Conservation (phyloP, 2,888 invertebrate genomes). For the Drosophila austrosaltans region DNA sequence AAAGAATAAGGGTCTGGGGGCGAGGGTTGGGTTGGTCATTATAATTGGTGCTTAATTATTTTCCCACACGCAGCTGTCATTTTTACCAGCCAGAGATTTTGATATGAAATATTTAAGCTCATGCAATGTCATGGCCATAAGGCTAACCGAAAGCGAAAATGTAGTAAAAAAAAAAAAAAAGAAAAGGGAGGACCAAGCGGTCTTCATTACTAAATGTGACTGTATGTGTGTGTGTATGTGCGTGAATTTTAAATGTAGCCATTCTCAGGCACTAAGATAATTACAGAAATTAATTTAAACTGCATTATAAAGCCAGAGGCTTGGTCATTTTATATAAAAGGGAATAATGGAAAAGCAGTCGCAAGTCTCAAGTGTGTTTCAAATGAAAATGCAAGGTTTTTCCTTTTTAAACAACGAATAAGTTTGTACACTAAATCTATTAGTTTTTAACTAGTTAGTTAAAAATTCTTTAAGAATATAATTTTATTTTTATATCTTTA, state of each 20-base stretch:
- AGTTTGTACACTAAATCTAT: not conserved
- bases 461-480: too few species aligned
- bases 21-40: conserved; percentile 46
- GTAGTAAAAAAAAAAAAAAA: conserved; percentile 27
- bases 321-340: conserved; percentile 22
- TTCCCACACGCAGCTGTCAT: conserved; percentile 74
- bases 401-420: not conserved
- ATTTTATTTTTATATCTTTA: too few species aligned
- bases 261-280: conserved; percentile 69
- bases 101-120: conserved; percentile 57
- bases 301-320: conserved; percentile 55
- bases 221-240: conserved; percentile 13
- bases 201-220: not conserved
- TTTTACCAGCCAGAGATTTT: conserved; percentile 48
- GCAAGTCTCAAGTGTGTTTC: not conserved
- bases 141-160: conserved; percentile 28
- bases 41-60: conserved; percentile 65
- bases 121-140: conserved; percentile 60
- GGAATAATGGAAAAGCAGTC: conserved; percentile 13
- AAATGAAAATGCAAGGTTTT: not conserved
- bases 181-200: not conserved
- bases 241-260: conserved; percentile 53
- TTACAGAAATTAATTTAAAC: conserved; percentile 79
- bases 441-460: too few species aligned
- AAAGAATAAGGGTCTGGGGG: not conserved